Evolutionary conservation across 1,140 invertebrate species (phyloP).

Genomic region (Bicyclus anynana): DNA sequence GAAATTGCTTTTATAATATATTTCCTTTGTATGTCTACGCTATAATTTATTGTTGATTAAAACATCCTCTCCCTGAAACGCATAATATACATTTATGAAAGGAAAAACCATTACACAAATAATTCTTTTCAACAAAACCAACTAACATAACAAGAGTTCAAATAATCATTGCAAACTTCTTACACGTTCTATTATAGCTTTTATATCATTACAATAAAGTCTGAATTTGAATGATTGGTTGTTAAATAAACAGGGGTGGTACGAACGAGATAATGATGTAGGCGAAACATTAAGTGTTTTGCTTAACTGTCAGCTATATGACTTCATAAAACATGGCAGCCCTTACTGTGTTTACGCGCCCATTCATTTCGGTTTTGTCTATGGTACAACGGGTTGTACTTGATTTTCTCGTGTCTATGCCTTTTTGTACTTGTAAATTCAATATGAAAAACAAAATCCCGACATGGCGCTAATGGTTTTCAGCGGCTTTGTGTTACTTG

Average conservation of each 20-base stretch:
- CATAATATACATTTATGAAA: slow-evolving; percentile 15
- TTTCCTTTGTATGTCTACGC: background rate
- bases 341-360: slow-evolving; percentile 25
- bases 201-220: slow-evolving; percentile 14
- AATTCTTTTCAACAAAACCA: slow-evolving; percentile 37
- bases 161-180: slow-evolving; percentile 23
- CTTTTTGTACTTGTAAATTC: background rate
- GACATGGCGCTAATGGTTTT: background rate
- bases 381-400: slow-evolving; percentile 1
- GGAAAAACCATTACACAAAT: slow-evolving; percentile 30
- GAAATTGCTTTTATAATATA: background rate
- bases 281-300: slow-evolving; percentile 38
- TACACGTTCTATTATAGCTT: background rate
- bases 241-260: slow-evolving; percentile 37
- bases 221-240: slow-evolving; percentile 2
- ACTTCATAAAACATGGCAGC: slow-evolving; percentile 32
- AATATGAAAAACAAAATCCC: background rate
- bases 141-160: slow-evolving; percentile 32
- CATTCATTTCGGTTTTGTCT: slow-evolving; percentile 18
- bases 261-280: slow-evolving; percentile 43
- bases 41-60: slow-evolving; percentile 4
- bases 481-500: background rate
- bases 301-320: slow-evolving; percentile 37
- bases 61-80: background rate
- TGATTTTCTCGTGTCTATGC: slow-evolving; percentile 1